Base-by-base conservation (phyloP, 2,113 vertebrate genomes). In the Misgurnus mizolepis region DNA sequence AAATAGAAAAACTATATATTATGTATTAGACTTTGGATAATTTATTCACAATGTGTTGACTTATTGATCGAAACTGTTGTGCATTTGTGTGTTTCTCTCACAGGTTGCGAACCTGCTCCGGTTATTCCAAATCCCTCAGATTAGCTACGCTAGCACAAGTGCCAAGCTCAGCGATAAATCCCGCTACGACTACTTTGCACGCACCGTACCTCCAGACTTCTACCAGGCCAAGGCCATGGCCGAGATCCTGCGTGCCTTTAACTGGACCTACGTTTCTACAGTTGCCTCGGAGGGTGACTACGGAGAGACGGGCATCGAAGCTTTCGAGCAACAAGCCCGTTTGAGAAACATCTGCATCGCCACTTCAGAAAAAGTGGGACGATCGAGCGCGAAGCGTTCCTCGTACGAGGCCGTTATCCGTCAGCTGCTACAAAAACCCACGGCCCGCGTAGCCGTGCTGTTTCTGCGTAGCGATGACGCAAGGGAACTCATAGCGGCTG, bases 191-290 rank as follows among this genome's bases (percentile, higher is more conserved):
- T 99, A 98, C 83, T 99, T 99, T 0, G 97, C 98, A 0, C 93
- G 98, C 78, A 99, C 98, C 0, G 98, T 99, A 77, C 98, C 98
- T 0, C 98, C 98, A 0, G 98, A 99, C 88, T 99, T 99, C 90
- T 99, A 98, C 88, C 98, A 99, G 86, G 98, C 98, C 0, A 99
- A 99, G 87, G 97, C 98, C 74, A 99, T 99, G 98, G 98, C 97
- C 0, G 98, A 99, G 88, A 99, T 99, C 88, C 61, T 99, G 49
- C 89, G 96, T 0, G 95, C 93, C 87, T 99, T 99, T 88, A 99
- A 99, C 90, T 99, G 98, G 98, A 99, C 98, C 0, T 99, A 99
- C 0, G 97, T 99, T 67, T 98, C 97, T 15, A 99, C 98, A 0
- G 96, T 99, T 64, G 98, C 98, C 6, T 99, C 98, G 0, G 98